Base-by-base conservation (phyloP, 2,888 invertebrate genomes). In the Pemphredon lugubris region DNA sequence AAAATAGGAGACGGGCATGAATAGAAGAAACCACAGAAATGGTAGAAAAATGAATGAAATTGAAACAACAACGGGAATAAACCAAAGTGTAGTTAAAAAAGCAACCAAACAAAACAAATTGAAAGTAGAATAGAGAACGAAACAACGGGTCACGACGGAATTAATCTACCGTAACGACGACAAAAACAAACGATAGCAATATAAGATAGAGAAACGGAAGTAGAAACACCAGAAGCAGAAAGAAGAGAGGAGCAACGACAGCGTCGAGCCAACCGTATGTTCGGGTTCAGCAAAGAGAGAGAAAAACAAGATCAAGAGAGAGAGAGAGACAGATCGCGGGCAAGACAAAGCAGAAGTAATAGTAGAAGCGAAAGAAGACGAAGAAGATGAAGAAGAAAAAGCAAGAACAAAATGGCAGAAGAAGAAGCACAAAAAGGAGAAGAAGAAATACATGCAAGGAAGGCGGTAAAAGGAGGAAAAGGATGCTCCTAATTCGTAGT, bases 401-500 rank as follows among this genome's bases (percentile, higher is more conserved):
- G 13, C 44, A 30, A 20, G 37, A n/a, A 9, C 18, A 34, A 51
- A 45, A 23, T 26, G 14, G 14, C 0, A 48, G 18, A n/a, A 34
- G 21, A 51, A 53, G 34, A 44, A 13, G 34, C 16, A 55, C 44
- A 53, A 45, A 45, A 40, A 16, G 61, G 48, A 44, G 39, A 30
- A 20, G 34, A 6, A 16, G 13, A 18, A 54, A 54, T 9, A 40
- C 7, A 23, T 9, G 39, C 6, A 45, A 30, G 47, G 26, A 53
- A 44, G 70, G 44, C 60, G 63, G 65, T 42, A 54, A 63, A 72
- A 77, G 75, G 72, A 71, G 77, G 92, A 79, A 68, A 73, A 80
- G 58, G 77, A 61, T 71, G 73, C 71, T 80, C 71, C 75, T 75
- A 79, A 82, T 77, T 82, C 83, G 83, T 83, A 86, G 86, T 84